phyloP scores from a whole-genome alignment of 2,113 vertebrate genomes.

The Calyptommatus sinebrachiatus region DNA sequence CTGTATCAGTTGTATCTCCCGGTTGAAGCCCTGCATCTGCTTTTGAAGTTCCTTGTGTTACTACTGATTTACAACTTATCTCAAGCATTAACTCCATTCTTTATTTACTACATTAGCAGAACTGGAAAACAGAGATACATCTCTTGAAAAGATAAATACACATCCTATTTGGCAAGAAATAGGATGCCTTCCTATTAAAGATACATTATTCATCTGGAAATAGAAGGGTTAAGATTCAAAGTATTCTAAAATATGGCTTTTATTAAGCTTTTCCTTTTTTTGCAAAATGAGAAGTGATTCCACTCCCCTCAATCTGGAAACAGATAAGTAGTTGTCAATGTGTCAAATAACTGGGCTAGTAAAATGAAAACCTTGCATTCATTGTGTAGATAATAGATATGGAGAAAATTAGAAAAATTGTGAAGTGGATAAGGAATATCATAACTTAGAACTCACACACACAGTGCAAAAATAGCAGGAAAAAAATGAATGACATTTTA shows the following conservation, averaged over 20 bases:
- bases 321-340: accelerated
- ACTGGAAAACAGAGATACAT: too few relatives aligned
- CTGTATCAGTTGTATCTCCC: too few relatives aligned
- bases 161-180: too few relatives aligned
- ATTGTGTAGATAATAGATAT: not conserved
- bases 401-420: not conserved
- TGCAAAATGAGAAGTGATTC: not conserved
- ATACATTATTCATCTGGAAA: not conserved
- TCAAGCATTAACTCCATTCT: too few relatives aligned
- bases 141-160: too few relatives aligned
- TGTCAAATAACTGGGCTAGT: not conserved
- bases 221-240: not conserved
- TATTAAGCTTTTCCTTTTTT: not conserved
- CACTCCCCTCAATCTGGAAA: not conserved
- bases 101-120: too few relatives aligned
- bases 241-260: not conserved
- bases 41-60: too few relatives aligned
- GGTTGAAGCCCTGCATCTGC: too few relatives aligned
- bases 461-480: not conserved
- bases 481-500: not conserved
- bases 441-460: too few relatives aligned
- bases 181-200: not conserved
- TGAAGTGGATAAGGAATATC: not conserved
- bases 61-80: too few relatives aligned
- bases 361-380: not conserved